Base-by-base conservation (phyloP, 2,888 invertebrate species). In the Campopleginae sp. region DNA sequence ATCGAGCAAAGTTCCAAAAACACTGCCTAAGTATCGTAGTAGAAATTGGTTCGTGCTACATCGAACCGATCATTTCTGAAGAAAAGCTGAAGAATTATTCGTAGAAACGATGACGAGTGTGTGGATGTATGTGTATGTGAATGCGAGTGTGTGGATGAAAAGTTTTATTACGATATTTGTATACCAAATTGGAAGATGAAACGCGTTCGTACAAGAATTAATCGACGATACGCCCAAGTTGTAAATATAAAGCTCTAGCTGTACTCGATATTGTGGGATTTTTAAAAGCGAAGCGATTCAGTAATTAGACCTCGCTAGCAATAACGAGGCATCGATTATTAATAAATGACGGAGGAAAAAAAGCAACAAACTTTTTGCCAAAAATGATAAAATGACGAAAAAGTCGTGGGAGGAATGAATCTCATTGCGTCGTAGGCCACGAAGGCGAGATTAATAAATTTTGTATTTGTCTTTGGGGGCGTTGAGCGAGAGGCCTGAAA, bases 91-190 rank as follows among this genome's bases (percentile, higher is more conserved):
- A 51, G n/a, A 42, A 66, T 66, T 5, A 46, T n/a, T 48, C 31
- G 42, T 58, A 54, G 63, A 31, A 70, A 58, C n/a, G 42, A 38
- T 68, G 27, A 58, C 27, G 27, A 4, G 14, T 12, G 58, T 27
- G 58, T 58, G 58, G 14, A 4, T 14, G 27, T 27, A 27, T 46
- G 23, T 61, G 58, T 61, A 44, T 27, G n/a, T 61, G 33, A 42
- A 23, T 27, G 51, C 76, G 84, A 78, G 88, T 88, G 89, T 23
- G 38, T 14, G 31, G 19, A 31, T 79, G 86, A 89, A 88, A 89
- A 88, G 88, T 90, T 91, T 92, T 92, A 90, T 90, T 92, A 92
- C 90, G 88, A 90, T 90, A 91, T 92, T 92, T 92, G 89, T 92
- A 92, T 89, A 92, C 91, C 88, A 89, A 82, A 88, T 83, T 85